Evolutionary conservation across 2,888 invertebrate species (phyloP), one percentile per base, ranked within the genome.

Genomic region (Stenchaetothrips biformis): DNA sequence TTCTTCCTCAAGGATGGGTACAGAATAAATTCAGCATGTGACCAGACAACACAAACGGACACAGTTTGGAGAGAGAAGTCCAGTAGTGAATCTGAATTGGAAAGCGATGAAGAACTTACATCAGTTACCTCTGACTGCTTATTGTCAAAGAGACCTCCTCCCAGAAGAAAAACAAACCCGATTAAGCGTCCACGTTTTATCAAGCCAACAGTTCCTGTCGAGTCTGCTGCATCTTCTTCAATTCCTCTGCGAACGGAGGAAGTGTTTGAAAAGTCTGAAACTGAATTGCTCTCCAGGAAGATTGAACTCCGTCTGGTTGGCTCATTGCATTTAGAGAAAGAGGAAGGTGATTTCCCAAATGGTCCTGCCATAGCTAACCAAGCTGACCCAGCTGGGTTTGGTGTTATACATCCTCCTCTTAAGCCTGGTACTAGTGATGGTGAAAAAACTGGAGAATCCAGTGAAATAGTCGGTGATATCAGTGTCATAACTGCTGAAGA

Each of bases 401-500:
- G 86, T 79, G 83, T 85, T 47, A 82, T 86, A 78, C 83, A 84
- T 81, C 84, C 85, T 21, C 79, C 83, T 27, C 82, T 82, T 80
- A 78, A 81, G 82, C 77, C 81, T 37, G 78, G 16, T 27, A 25
- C 2, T 7, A 82, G 81, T 59, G 82, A 82, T n/a, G 84, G 84
- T n/a, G 83, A 83, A 16, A 59, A 79, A 37, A 83, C 83, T 78
- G 84, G 83, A 21, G 83, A 78, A 7, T 79, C 81, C 21, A 79
- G 84, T 47, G 83, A 84, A 78, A 83, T 85, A n/a, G 85, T 83
- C 77, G 83, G 84, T 48, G 84, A 84, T 78, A 79, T 80, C 11
- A 83, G 80, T 16, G 83, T 84, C 62, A 91, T 94, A 82, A 90
- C 91, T 7, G 89, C 89, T 80, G 90, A 91, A 83, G 91, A 94